Evolutionary conservation across 2,888 invertebrate species (phyloP), one percentile per base, ranked within the genome.

Genomic region (Hirtodrosophila cameraria): DNA sequence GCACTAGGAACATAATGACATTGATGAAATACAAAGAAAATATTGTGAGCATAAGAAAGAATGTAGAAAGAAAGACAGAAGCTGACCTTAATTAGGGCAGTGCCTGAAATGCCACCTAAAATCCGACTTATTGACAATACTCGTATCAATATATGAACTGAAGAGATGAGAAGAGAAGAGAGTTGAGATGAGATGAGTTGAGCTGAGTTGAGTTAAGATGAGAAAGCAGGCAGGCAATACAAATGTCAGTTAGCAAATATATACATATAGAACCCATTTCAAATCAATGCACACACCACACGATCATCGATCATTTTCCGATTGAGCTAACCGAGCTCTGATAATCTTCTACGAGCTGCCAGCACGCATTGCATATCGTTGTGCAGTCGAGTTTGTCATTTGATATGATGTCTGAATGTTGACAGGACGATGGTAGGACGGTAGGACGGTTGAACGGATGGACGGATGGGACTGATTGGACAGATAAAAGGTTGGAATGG

Each of bases 221-320:
- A 43, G 30, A 30, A 16, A 33, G 8, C 15, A 8, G 20, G 13
- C 36, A 33, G n/a, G 30, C 36, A 41, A 52, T 43, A 50, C 49
- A 41, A 35, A 60, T 60, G 58, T 50, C 69, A 67, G 18, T 46
- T n/a, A n/a, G n/a, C n/a, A n/a, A n/a, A n/a, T n/a, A n/a, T n/a
- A n/a, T n/a, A 27, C 9, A 50, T 31, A 23, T 9, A 57, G 63
- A 74, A 68, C 69, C 75, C 75, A 71, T 68, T 68, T 71, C 63
- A 74, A 62, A 54, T 28, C 18, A 50, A 41, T 18, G 39, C 46
- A 20, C 42, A 20, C 8, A 43, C 39, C 48, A 54, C 35, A 41
- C 55, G 68, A 79, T 78, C 81, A 80, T 84, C 82, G 85, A 81
- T 87, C 86, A 82, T 84, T 86, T 85, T 86, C 79, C 81, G 63